A percentile compares a stretch with the other conserved stretches of the same genome.
These are phyloP conservation scores for Mastomys coucha DNA, from an alignment of 2,113 vertebrate genomes.

Conservation along the genomic window DNA sequence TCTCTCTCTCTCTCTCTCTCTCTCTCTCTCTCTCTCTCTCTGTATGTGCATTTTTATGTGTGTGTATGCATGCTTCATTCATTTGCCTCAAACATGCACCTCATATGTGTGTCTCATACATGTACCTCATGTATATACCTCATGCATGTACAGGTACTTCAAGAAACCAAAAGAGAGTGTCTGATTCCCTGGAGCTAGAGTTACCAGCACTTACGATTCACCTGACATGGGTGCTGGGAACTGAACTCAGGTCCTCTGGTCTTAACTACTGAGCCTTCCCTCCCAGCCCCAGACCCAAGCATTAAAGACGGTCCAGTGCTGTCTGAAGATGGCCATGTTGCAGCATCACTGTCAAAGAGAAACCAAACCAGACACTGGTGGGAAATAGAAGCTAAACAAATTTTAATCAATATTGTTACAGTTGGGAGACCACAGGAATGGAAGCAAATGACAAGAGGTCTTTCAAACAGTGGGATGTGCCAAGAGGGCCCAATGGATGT, in stretches of 20 bases:
- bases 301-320: neutral
- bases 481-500: rapidly evolving
- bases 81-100: too few species aligned
- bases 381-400: neutral
- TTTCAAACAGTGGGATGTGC: neutral
- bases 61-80: too few species aligned
- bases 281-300: too few species aligned
- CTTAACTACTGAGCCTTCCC: neutral
- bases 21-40: too few species aligned
- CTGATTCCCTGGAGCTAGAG: neutral
- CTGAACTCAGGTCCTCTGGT: neutral
- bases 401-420: neutral
- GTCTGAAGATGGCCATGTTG: neutral
- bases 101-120: neutral
- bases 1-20: neutral
- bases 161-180: neutral
- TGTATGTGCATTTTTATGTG: neutral
- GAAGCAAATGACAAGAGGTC: neutral
- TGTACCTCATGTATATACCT: neutral
- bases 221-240: neutral
- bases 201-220: neutral
- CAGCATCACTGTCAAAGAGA: neutral
- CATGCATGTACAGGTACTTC: neutral
- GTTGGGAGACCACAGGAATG: neutral
- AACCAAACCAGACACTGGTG: neutral